Percentiles rank a stretch among this genome's conserved stretches.
These are phyloP conservation scores for Dryocosmus kuriphilus DNA, from an alignment of 2,888 invertebrate genomes.

Conservation along the genomic window DNA sequence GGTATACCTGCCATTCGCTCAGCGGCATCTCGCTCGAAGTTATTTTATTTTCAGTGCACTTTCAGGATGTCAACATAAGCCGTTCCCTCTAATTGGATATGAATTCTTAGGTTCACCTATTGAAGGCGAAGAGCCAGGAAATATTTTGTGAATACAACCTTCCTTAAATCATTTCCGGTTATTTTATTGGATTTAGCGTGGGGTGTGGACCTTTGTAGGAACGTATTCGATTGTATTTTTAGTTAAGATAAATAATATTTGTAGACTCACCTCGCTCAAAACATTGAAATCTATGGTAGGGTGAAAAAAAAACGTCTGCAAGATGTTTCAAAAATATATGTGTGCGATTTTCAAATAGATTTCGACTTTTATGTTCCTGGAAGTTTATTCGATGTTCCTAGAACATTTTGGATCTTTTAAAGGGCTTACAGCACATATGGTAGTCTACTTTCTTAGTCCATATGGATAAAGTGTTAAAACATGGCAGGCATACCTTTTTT, in stretches of 20 bases:
- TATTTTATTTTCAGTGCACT: slow-evolving; percentile 44
- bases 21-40: slow-evolving; percentile 48
- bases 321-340: too few species aligned
- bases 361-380: too few species aligned
- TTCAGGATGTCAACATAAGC: slow-evolving; percentile 26
- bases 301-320: not conserved
- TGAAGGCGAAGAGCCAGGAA: not conserved
- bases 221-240: not conserved
- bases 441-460: too few species aligned
- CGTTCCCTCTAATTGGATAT: slow-evolving; percentile 38
- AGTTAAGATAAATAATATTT: slow-evolving; percentile 18
- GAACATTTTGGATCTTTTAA: too few species aligned
- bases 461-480: too few species aligned
- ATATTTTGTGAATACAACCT: slow-evolving; percentile 14
- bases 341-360: too few species aligned
- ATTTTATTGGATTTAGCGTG: slow-evolving; percentile 18
- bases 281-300: not conserved
- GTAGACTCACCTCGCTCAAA: not conserved
- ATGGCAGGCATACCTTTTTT: too few species aligned
- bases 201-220: not conserved
- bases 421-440: too few species aligned
- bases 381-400: too few species aligned
- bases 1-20: slow-evolving; percentile 54
- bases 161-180: slow-evolving; percentile 12
- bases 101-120: slow-evolving; percentile 24